These are phyloP conservation scores for Xiphias gladius DNA, from an alignment of 2,113 vertebrate genomes.

Conservation along the genomic window DNA sequence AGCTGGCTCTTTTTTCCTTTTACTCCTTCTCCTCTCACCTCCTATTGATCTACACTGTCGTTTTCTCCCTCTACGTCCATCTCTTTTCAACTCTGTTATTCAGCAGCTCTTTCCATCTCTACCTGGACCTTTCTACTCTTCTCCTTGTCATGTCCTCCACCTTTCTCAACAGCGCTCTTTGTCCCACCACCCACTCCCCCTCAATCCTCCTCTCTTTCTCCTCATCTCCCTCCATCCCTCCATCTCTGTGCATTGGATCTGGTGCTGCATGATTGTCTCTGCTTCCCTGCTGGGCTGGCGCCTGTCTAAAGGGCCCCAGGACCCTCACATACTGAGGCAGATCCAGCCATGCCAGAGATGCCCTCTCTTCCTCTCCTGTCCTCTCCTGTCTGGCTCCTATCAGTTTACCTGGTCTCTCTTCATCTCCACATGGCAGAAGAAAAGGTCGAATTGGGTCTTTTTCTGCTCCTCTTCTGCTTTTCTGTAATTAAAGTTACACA, in stretches of 20 bases:
- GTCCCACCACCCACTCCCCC: constrained; percentile 34
- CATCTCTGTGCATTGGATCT: constrained; percentile 80
- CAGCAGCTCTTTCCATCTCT: constrained; percentile 19
- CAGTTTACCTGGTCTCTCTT: constrained; percentile 56
- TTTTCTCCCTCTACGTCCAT: constrained; percentile 17
- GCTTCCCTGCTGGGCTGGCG: constrained; percentile 83
- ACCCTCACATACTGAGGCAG: constrained; percentile 78
- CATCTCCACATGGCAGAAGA: constrained; percentile 45
- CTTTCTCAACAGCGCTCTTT: constrained; percentile 60
- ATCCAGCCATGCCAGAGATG: constrained; percentile 80
- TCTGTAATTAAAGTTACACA: neutral
- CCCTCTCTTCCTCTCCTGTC: constrained; percentile 49
- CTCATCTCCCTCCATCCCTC: constrained; percentile 69
- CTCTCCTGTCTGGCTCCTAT: constrained; percentile 33
- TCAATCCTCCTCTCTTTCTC: constrained; percentile 55
- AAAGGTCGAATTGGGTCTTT: constrained; percentile 65
- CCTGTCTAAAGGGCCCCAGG: constrained; percentile 84
- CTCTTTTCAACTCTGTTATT: constrained; percentile 41
- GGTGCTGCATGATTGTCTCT: constrained; percentile 85
- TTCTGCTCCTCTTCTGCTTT: constrained; percentile 15
- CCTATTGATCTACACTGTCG: constrained; percentile 38
- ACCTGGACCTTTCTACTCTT: constrained; percentile 53
- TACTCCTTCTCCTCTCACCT: constrained; percentile 55
- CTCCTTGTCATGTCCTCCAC: constrained; percentile 67
- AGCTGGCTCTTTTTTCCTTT: constrained; percentile 54